A percentile compares a stretch with the other conserved stretches of the same genome.
Conservation (phyloP, 1,140 invertebrate species). For the Gonioctena quinquepunctata region DNA sequence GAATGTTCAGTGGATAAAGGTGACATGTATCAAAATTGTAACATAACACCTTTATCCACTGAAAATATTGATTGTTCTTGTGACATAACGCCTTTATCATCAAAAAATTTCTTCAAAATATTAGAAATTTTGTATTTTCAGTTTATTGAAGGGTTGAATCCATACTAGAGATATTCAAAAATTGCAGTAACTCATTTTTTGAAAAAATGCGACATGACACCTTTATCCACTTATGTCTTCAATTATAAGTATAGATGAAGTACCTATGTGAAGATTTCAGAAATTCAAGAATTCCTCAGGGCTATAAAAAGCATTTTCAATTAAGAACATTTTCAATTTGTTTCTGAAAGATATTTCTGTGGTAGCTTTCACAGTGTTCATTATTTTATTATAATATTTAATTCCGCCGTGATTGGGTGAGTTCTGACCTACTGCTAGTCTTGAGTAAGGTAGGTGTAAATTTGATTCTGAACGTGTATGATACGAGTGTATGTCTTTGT, state of each 20-base stretch:
- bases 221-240: no score
- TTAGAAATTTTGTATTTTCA: not conserved
- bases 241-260: no score
- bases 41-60: no score
- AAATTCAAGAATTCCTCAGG: not conserved
- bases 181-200: no score
- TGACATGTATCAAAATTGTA: no score
- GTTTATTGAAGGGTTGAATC: no score
- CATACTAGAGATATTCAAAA: no score
- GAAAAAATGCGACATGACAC: no score
- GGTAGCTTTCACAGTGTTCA: not conserved
- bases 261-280: not conserved
- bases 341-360: not conserved
- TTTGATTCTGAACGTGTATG: not conserved
- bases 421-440: not conserved
- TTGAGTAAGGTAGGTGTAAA: not conserved
- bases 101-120: constrained; percentile 23
- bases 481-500: no score
- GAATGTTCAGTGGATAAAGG: no score
- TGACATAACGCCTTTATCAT: not conserved
- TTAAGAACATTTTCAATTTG: not conserved
- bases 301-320: not conserved
- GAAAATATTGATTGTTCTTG: no score
- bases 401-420: not conserved
- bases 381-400: not conserved